phyloP scores from a whole-genome alignment of 2,113 vertebrate species.

The Turnix velox region DNA sequence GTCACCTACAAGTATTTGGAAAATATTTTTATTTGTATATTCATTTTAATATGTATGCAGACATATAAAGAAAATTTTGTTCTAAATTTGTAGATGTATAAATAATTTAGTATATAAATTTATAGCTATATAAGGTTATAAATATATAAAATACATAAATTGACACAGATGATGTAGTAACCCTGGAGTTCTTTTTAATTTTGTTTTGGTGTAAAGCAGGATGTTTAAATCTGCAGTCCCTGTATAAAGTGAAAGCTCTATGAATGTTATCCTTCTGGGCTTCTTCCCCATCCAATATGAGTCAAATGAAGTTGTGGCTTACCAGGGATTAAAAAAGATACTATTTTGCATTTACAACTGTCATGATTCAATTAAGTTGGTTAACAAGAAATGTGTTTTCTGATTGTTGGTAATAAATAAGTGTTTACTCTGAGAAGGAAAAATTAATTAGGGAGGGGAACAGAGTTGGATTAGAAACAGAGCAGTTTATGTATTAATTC shows the following conservation, averaged over 20 bases:
- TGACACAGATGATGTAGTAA: not conserved
- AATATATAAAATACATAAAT: not conserved
- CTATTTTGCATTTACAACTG: not conserved
- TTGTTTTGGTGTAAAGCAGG: not conserved
- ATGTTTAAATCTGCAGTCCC: not conserved
- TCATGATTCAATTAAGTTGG: not conserved
- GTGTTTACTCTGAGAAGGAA: not conserved
- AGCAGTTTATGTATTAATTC: not conserved
- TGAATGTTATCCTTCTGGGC: not conserved
- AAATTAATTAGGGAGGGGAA: not conserved
- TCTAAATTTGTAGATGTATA: too few relatives aligned
- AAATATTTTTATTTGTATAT: not conserved
- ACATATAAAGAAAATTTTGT: not conserved
- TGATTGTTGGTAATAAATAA: not conserved
- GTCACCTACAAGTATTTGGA: not conserved
- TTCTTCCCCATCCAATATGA: not conserved
- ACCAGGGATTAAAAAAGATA: not conserved
- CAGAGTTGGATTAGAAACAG: not conserved
- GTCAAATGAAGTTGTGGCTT: not conserved
- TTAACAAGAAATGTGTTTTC: not conserved
- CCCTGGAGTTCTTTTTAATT: not conserved
- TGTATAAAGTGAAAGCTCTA: not conserved
- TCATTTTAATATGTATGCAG: not conserved
- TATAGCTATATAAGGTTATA: too few relatives aligned
- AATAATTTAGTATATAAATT: too few relatives aligned